These are phyloP conservation scores for Gymnogyps californianus DNA, from an alignment of 2,113 vertebrate genomes.

Conservation along the genomic window DNA sequence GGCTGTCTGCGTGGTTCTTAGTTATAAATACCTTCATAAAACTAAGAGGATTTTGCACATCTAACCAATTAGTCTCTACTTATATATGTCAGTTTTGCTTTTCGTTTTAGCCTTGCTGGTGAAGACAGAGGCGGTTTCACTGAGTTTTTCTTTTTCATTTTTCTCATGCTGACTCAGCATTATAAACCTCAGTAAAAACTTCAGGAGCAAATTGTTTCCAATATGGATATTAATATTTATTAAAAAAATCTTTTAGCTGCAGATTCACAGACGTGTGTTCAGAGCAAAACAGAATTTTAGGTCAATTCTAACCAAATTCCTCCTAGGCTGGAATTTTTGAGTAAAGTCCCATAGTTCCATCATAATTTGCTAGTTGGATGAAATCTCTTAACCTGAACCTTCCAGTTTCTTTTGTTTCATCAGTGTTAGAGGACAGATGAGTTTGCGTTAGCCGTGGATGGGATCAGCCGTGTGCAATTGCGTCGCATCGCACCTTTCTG, in stretches of 20 bases:
- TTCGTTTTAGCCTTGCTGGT: background rate
- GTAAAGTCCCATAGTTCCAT: background rate
- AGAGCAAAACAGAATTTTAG: background rate
- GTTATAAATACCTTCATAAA: background rate
- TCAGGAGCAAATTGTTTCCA: background rate
- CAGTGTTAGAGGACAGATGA: background rate
- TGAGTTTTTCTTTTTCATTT: background rate
- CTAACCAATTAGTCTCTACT: background rate
- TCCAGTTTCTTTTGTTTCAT: background rate
- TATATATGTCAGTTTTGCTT: background rate
- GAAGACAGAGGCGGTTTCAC: background rate
- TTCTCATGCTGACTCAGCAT: background rate
- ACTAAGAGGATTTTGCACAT: background rate
- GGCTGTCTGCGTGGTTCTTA: background rate
- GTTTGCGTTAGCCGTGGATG: accelerated
- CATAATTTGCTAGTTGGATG: background rate
- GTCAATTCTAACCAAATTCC: background rate
- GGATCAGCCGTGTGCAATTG: background rate
- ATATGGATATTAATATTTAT: background rate
- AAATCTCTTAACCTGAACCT: background rate
- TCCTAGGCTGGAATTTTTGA: background rate
- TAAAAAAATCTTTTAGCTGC: background rate
- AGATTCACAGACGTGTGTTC: background rate
- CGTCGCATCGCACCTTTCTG: background rate
- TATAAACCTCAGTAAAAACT: background rate